Conservation (phyloP, 2,113 vertebrate species). For the Leucopsar rothschildi region DNA sequence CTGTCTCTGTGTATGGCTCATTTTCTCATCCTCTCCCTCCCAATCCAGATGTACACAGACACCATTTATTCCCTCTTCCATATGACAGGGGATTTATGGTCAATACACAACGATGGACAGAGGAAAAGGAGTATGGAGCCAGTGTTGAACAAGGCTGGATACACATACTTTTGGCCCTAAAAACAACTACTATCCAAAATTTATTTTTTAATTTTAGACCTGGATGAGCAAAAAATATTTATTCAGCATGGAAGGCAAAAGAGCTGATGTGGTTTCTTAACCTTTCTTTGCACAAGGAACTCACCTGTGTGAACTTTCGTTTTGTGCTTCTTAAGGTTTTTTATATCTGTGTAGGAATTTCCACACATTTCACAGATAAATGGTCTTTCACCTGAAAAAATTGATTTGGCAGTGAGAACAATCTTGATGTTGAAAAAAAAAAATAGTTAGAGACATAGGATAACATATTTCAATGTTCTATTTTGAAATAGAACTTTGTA, state of each 20-base stretch:
- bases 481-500: background rate
- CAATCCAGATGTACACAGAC: background rate
- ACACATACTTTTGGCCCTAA: background rate
- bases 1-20: background rate
- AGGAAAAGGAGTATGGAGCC: background rate
- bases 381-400: slow-evolving; percentile 85
- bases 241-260: background rate
- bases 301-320: slow-evolving; percentile 88
- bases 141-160: background rate
- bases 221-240: background rate
- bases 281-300: background rate
- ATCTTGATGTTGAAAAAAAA: background rate
- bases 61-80: background rate
- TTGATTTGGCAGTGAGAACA: background rate
- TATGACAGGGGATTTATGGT: background rate
- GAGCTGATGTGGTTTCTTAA: background rate
- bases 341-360: slow-evolving; percentile 92
- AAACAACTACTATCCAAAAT: background rate
- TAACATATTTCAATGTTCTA: background rate
- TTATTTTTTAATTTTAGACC: background rate
- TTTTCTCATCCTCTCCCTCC: background rate
- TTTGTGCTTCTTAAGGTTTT: slow-evolving; percentile 97
- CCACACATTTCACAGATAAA: slow-evolving; percentile 96
- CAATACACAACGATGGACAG: background rate
- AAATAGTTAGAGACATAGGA: background rate